Percentiles rank a stretch among this genome's conserved stretches.
Evolutionary conservation across 2,888 invertebrate species (phyloP).

Genomic region (Arrhopalites spinosus): DNA sequence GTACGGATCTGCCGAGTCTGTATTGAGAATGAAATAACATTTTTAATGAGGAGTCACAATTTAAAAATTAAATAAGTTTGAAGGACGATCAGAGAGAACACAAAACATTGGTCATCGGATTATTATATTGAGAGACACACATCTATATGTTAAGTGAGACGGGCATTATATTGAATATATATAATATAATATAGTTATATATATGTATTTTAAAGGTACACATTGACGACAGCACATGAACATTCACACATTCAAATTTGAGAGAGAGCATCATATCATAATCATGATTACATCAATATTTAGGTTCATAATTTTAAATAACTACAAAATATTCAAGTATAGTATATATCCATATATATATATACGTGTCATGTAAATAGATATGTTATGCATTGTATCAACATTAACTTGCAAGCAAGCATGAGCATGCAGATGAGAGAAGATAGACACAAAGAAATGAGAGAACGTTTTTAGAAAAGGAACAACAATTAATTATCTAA

Average conservation of each 20-base stretch:
- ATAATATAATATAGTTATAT: slow-evolving; percentile 12
- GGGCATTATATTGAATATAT: slow-evolving; percentile 25
- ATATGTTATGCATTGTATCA: neutral
- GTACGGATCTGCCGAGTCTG: slow-evolving; percentile 56
- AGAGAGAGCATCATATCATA: too few relatives aligned
- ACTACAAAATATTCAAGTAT: neutral
- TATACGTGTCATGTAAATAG: neutral
- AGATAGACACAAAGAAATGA: slow-evolving; percentile 10
- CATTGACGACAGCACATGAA: slow-evolving; percentile 27
- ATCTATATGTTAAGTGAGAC: slow-evolving; percentile 36
- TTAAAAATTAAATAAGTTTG: neutral
- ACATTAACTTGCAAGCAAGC: neutral
- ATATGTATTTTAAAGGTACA: neutral
- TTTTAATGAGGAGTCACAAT: too few relatives aligned
- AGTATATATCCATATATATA: neutral
- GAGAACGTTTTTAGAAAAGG: neutral
- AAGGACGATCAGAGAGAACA: slow-evolving; percentile 23
- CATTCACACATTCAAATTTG: slow-evolving; percentile 26
- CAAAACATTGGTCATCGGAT: slow-evolving; percentile 36
- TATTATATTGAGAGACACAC: slow-evolving; percentile 33
- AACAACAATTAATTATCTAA: neutral
- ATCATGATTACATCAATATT: too few relatives aligned
- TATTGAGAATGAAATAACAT: too few relatives aligned
- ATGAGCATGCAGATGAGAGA: slow-evolving; percentile 10
- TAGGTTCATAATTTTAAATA: neutral